phyloP scores from a whole-genome alignment of 2,113 vertebrate species.

The Forbesichthys agassizii region DNA sequence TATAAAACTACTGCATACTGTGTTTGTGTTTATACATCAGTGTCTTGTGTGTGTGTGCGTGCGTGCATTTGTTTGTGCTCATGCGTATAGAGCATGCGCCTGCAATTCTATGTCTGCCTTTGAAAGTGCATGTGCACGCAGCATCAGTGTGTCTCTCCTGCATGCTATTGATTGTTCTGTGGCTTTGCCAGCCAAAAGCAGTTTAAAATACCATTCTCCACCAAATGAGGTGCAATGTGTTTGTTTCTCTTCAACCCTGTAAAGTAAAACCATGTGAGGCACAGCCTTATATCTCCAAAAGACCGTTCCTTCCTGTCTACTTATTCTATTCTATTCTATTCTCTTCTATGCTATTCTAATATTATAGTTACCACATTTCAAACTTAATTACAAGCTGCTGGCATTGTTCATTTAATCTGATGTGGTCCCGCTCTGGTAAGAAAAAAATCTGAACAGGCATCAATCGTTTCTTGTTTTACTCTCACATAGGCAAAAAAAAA shows the following conservation, averaged over 20 bases:
- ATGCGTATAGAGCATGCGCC: conserved; percentile 28
- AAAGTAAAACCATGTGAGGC: conserved; percentile 80
- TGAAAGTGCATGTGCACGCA: conserved; percentile 5
- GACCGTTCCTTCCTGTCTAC: conserved; percentile 48
- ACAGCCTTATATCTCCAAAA: conserved; percentile 64
- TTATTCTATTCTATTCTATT: conserved; percentile 3
- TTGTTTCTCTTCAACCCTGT: conserved; percentile 78
- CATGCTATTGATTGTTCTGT: conserved; percentile 68
- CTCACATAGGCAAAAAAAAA: conserved; percentile 2
- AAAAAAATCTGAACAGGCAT: conserved; percentile 55
- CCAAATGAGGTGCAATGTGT: conserved; percentile 81
- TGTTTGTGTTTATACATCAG: conserved; percentile 3
- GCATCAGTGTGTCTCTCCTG: conserved; percentile 66
- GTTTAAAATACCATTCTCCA: conserved; percentile 72
- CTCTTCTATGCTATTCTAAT: conserved; percentile 26
- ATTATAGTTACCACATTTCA: conserved; percentile 75
- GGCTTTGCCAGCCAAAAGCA: conserved; percentile 67
- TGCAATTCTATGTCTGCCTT: conserved; percentile 31
- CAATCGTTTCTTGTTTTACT: conserved; percentile 46
- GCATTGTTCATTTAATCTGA: conserved; percentile 69
- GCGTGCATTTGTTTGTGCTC: background rate
- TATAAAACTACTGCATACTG: conserved; percentile 57
- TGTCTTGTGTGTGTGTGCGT: conserved; percentile 2
- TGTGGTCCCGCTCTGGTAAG: conserved; percentile 60
- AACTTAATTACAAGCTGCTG: conserved; percentile 74